Evolutionary conservation across 1,140 invertebrate species (phyloP).

Genomic region (Trichonephila clavipes): DNA sequence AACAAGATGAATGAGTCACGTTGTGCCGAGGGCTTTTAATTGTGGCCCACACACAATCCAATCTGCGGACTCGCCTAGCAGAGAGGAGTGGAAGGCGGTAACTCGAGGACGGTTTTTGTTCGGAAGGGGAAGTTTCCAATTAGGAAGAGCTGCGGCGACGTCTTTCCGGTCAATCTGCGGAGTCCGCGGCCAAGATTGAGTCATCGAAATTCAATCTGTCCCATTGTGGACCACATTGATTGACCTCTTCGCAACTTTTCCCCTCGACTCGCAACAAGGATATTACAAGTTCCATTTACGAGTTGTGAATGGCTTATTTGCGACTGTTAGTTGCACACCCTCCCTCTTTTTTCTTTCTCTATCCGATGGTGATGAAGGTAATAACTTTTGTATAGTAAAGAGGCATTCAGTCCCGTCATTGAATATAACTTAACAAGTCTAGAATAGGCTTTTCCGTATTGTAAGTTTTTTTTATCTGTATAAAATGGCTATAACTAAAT

Average conservation of each 20-base stretch:
- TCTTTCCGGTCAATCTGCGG: conserved; percentile 64
- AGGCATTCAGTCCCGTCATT: no score
- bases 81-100: neutral
- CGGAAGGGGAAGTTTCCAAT: conserved; percentile 58
- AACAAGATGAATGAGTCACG: conserved; percentile 60
- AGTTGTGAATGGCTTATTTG: conserved; percentile 37
- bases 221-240: conserved; percentile 53
- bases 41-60: conserved; percentile 26
- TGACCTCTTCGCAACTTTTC: conserved; percentile 57
- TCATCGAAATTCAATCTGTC: conserved; percentile 68
- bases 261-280: neutral
- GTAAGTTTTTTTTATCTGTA: no score
- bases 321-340: neutral
- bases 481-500: no score
- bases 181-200: conserved; percentile 55
- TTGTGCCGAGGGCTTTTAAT: conserved; percentile 47
- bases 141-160: neutral
- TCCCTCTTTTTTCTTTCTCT: neutral
- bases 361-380: neutral
- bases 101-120: conserved; percentile 5
- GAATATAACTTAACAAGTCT: no score
- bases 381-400: neutral
- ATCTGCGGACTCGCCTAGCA: neutral
- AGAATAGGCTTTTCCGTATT: no score
- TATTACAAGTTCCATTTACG: conserved; percentile 19